Conservation (phyloP, 2,797 vertebrate genomes). For the Pantherophis alleghaniensis region DNA sequence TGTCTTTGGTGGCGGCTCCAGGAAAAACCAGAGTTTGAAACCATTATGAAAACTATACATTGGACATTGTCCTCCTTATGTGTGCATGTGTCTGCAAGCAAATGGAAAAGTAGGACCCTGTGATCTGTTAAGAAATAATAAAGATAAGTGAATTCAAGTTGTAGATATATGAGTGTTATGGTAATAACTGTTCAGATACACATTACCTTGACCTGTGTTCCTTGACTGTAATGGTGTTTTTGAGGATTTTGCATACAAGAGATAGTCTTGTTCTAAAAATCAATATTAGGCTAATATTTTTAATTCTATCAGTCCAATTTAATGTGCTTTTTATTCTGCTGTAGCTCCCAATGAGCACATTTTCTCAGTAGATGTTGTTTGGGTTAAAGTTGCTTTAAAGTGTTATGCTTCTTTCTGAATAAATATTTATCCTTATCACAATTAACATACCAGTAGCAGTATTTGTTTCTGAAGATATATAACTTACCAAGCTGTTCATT, state of each 20-base stretch:
- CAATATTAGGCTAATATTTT: background rate
- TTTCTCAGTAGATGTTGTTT: background rate
- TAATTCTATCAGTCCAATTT: background rate
- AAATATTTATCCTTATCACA: background rate
- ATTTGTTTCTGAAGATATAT: constrained; percentile 22
- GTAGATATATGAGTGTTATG: background rate
- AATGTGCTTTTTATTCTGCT: background rate
- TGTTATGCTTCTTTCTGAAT: background rate
- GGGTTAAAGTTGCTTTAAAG: background rate
- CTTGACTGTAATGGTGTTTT: background rate
- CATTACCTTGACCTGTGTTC: background rate
- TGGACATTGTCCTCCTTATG: background rate
- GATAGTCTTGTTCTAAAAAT: background rate
- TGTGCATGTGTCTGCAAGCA: background rate
- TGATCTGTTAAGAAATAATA: background rate
- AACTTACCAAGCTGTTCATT: background rate
- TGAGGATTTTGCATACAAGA: background rate
- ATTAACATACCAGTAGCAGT: background rate
- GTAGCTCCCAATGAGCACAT: background rate
- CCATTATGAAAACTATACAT: background rate
- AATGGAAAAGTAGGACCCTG: background rate
- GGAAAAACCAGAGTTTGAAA: background rate
- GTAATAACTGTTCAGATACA: background rate
- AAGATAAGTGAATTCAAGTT: background rate
- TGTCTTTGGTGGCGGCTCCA: background rate